Base-by-base conservation (phyloP, 1,140 invertebrate genomes). In the Tenebrio molitor region DNA sequence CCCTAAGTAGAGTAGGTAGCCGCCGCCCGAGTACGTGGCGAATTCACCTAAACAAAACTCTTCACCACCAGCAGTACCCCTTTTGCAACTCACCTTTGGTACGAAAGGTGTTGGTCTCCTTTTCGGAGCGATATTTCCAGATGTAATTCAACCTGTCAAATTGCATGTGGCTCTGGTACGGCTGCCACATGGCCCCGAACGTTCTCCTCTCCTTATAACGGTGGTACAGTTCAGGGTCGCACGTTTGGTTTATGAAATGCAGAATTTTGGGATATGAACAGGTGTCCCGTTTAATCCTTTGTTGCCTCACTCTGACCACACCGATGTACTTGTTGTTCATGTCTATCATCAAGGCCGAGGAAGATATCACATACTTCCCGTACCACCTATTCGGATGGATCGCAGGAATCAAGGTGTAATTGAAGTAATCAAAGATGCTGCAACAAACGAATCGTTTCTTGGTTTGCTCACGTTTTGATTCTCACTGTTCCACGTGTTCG, bases 351-450 rank as follows among this genome's bases (percentile, higher is more conserved):
- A 77, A 69, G 1, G 76, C 77, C 3, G 77, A 76, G n/a, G 76
- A 66, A 2, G 69, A 34, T 5, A 39, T 14, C 12, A 74, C 17
- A 67, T 65, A 79, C 8, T 34, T 69, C 0, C 44, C 74, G 64
- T 79, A 79, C 77, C 77, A 79, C 10, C 64, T 46, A 0, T 12
- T 21, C 4, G 77, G 74, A 33, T 79, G 77, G 21, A 77, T 29
- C 12, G 72, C 71, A 8, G 67, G 63, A 16, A 79, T 67, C 2
- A 79, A 53, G 1, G 71, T 71, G 1, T 73, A 63, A 2, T 68
- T 44, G 17, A 79, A 15, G 50, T 72, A 79, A 10, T 69, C 21
- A 33, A 71, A 64, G 1, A 79, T 69, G 15, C 77, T 79, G 29
- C 46, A 78, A 77, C n/a, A n/a, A n/a, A n/a, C n/a, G n/a, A n/a